Percentiles rank a stretch among this genome's conserved stretches.
phyloP scores from a whole-genome alignment of 2,113 vertebrate species.

The Eudyptes chrysolophus region DNA sequence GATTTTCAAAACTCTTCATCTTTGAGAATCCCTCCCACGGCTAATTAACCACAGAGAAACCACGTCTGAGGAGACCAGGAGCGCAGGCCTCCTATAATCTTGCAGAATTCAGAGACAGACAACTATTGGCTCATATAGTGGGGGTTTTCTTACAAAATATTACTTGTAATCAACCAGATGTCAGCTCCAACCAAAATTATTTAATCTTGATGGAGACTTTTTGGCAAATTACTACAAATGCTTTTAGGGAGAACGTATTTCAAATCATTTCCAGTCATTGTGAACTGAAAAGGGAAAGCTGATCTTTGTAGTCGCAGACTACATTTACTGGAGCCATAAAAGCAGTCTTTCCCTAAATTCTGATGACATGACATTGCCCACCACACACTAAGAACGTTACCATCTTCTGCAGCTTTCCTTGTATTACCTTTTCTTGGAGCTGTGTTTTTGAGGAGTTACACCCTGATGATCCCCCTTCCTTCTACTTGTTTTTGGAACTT shows the following conservation, averaged over 20 bases:
- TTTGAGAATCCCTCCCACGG: not conserved
- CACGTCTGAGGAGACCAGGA: not conserved
- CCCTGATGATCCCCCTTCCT: not conserved
- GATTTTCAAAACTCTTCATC: not conserved
- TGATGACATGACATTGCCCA: not conserved
- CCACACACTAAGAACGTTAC: not conserved
- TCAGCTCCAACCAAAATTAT: not conserved
- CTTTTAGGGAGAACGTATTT: constrained; percentile 17
- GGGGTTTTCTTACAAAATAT: not conserved
- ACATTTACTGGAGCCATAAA: not conserved
- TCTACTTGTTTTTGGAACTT: no score
- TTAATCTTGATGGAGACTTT: not conserved
- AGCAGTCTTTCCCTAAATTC: not conserved
- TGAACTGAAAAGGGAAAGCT: not conserved
- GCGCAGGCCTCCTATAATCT: not conserved
- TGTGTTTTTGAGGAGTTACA: not conserved
- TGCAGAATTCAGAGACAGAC: not conserved
- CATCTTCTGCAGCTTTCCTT: not conserved
- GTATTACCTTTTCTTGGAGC: not conserved
- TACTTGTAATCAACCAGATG: not conserved
- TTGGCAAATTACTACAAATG: not conserved
- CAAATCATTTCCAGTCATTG: not conserved
- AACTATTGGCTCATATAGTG: not conserved
- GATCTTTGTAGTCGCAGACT: not conserved
- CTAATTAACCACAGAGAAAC: not conserved